Conservation (phyloP, 2,888 invertebrate genomes). For the Cinara cedri region DNA sequence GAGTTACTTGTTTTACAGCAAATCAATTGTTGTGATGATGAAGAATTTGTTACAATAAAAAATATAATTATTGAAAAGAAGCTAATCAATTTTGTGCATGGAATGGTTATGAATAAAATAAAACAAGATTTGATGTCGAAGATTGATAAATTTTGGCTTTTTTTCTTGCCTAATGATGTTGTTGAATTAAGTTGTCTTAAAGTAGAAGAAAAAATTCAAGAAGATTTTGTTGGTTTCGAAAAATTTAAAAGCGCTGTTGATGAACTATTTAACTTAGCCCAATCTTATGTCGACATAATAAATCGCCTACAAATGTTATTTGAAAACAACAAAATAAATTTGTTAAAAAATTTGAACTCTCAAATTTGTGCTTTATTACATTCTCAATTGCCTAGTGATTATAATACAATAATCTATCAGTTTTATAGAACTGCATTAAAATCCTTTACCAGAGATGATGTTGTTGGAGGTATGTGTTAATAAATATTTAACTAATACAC, state of each 20-base stretch:
- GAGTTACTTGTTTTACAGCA: conserved; percentile 57
- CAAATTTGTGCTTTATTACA: conserved; percentile 72
- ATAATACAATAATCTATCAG: conserved; percentile 73
- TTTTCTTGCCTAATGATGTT: conserved; percentile 35
- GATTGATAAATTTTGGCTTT: conserved; percentile 46
- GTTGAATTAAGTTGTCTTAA: conserved; percentile 27
- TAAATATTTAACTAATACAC: conserved; percentile 58
- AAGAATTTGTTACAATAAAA: conserved; percentile 62
- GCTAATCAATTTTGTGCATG: conserved; percentile 39
- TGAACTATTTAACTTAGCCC: conserved; percentile 67
- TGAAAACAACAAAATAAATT: conserved; percentile 38
- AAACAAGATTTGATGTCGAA: conserved; percentile 42
- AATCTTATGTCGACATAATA: conserved; percentile 32
- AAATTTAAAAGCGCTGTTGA: conserved; percentile 73
- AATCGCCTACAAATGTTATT: conserved; percentile 42
- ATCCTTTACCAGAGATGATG: conserved; percentile 68
- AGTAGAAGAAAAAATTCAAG: neutral
- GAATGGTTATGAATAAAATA: conserved; percentile 33
- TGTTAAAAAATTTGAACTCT: conserved; percentile 68
- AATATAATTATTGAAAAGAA: conserved; percentile 62
- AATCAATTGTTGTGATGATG: conserved; percentile 61
- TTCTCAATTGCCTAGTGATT: conserved; percentile 74
- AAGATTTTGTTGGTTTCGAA: conserved; percentile 67
- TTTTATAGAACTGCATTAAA: conserved; percentile 81
- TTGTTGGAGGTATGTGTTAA: conserved; percentile 60